A percentile compares a stretch with the other conserved stretches of the same genome.
Evolutionary conservation across 2,888 invertebrate genomes (phyloP).

Genomic region (Meghimatium bilineatum): DNA sequence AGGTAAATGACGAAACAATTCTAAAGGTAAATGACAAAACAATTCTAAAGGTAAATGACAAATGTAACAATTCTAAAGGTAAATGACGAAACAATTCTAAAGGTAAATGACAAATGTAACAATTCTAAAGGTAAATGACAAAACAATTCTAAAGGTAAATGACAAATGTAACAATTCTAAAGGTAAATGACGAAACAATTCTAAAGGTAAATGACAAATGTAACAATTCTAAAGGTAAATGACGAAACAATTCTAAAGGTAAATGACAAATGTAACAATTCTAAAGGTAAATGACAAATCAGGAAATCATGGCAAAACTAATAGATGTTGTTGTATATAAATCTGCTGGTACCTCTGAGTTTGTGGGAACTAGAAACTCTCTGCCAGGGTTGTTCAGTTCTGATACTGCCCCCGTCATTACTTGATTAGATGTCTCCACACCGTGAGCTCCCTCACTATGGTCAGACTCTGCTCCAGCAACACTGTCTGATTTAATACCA

Average conservation of each 20-base stretch:
- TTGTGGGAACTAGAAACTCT: slow-evolving; percentile 6
- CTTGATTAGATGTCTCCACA: slow-evolving; percentile 18
- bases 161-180: not conserved
- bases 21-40: not conserved
- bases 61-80: not conserved
- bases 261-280: too few relatives aligned
- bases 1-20: not conserved
- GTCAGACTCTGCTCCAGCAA: slow-evolving; percentile 55
- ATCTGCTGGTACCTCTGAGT: slow-evolving; percentile 43
- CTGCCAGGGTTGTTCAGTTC: slow-evolving; percentile 11
- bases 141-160: not conserved
- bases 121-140: not conserved
- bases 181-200: too few relatives aligned
- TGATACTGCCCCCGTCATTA: slow-evolving; percentile 24
- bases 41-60: not conserved
- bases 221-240: too few relatives aligned
- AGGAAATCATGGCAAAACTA: too few relatives aligned
- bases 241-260: too few relatives aligned
- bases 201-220: too few relatives aligned
- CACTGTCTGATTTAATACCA: slow-evolving; percentile 46
- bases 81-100: not conserved
- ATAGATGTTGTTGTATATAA: too few relatives aligned
- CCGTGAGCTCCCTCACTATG: slow-evolving; percentile 40
- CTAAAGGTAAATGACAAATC: too few relatives aligned
- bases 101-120: too few relatives aligned